Conservation (phyloP, 1,140 invertebrate species). For the Lepidurus arcticus region DNA sequence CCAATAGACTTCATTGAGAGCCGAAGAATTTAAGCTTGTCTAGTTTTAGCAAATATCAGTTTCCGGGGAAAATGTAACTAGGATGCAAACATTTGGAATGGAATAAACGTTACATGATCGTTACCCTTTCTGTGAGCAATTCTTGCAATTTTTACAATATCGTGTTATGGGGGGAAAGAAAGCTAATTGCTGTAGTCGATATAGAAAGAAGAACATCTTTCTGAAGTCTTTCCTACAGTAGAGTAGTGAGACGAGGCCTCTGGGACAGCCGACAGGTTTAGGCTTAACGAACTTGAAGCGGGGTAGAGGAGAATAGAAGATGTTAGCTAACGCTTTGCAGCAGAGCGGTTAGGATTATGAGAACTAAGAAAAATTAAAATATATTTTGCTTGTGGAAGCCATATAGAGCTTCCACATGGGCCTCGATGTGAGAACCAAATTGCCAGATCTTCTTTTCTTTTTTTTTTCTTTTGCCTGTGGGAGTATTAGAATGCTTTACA, state of each 20-base stretch:
- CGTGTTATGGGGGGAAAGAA: neutral
- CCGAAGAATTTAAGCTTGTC: no score
- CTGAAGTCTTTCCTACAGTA: neutral
- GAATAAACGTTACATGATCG: neutral
- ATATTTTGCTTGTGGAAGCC: neutral
- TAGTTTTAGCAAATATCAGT: no score
- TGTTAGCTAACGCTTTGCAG: neutral
- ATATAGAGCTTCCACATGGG: neutral
- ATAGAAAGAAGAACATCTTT: neutral
- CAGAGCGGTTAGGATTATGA: neutral
- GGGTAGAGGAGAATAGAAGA: neutral
- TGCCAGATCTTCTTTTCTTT: neutral
- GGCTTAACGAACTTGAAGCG: slow-evolving; percentile 15
- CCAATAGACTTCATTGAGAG: no score
- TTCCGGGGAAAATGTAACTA: no score
- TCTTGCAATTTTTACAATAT: neutral
- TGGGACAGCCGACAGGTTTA: neutral
- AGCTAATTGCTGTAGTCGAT: neutral
- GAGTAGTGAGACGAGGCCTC: slow-evolving; percentile 1
- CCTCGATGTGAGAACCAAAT: neutral
- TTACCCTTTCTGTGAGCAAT: neutral
- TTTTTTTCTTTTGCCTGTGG: neutral
- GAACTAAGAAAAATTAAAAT: slow-evolving; percentile 12
- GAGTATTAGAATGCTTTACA: neutral
- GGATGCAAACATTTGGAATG: neutral